These are phyloP conservation scores for Ennomos erosarius DNA, from an alignment of 2,888 invertebrate species.

Conservation along the genomic window DNA sequence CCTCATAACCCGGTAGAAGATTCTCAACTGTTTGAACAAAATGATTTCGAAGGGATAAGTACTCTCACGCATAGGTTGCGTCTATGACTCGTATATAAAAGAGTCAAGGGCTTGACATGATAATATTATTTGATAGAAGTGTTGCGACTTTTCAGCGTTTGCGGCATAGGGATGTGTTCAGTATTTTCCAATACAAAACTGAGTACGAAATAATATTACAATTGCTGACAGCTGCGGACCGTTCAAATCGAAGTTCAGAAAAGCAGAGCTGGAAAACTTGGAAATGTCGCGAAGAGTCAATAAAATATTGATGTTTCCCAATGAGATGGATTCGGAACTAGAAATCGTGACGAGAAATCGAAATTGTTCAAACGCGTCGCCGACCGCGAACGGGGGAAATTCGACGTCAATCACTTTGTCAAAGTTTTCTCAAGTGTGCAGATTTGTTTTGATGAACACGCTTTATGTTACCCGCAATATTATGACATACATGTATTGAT, in stretches of 20 bases:
- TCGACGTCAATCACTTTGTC: conserved; percentile 46
- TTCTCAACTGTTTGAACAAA: no score
- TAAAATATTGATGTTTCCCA: conserved; percentile 28
- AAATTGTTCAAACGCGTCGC: conserved; percentile 19
- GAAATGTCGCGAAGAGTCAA: conserved; percentile 9
- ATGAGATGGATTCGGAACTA: conserved; percentile 17
- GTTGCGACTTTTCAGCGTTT: no score
- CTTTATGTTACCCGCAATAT: conserved; percentile 12
- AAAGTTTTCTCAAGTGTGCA: conserved; percentile 48
- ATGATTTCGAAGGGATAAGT: no score
- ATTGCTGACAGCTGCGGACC: background rate
- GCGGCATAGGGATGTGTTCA: no score
- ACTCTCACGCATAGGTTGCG: no score
- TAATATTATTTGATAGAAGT: no score
- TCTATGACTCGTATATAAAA: no score
- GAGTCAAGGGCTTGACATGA: no score
- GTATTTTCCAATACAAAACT: no score
- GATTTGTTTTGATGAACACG: conserved; percentile 29
- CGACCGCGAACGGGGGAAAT: conserved; percentile 19
- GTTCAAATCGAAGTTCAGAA: background rate
- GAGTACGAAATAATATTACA: background rate
- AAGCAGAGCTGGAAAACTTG: conserved; percentile 3
- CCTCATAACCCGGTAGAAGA: no score
- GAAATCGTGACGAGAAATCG: conserved; percentile 31
- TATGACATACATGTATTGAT: conserved; percentile 11